Evolutionary conservation across 2,113 vertebrate genomes (phyloP).

Genomic region (Oreotrochilus melanogaster): DNA sequence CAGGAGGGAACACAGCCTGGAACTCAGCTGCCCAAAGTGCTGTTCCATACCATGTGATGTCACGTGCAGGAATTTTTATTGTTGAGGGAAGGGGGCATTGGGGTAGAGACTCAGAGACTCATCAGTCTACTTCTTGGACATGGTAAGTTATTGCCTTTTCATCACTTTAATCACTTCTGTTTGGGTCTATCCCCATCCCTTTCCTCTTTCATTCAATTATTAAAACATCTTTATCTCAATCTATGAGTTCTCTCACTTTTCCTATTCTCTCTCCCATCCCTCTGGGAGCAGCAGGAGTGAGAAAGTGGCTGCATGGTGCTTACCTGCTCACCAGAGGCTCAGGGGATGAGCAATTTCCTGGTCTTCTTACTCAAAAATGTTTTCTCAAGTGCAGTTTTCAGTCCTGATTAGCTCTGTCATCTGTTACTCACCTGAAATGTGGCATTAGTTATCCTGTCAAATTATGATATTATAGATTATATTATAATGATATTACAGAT

Average conservation of each 20-base stretch:
- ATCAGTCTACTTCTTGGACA: neutral
- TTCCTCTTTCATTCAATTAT: neutral
- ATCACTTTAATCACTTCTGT: neutral
- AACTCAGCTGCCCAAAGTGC: neutral
- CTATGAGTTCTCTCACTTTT: neutral
- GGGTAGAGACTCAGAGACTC: neutral
- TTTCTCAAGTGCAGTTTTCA: neutral
- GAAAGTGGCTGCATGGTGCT: no score
- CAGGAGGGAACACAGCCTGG: neutral
- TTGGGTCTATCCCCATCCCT: neutral
- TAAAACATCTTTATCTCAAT: neutral
- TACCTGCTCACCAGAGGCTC: neutral
- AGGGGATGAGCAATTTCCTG: neutral
- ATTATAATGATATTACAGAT: neutral
- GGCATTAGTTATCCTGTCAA: neutral
- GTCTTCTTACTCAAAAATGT: neutral
- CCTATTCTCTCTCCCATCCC: neutral
- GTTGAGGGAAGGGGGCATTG: neutral
- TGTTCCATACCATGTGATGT: neutral
- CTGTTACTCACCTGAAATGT: neutral
- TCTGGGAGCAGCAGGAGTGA: neutral
- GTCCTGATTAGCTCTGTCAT: neutral
- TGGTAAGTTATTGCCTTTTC: neutral
- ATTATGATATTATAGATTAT: neutral
- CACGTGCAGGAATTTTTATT: neutral